These are phyloP conservation scores for Brachyhypopomus occidentalis DNA, from an alignment of 2,113 vertebrate genomes.

Conservation along the genomic window DNA sequence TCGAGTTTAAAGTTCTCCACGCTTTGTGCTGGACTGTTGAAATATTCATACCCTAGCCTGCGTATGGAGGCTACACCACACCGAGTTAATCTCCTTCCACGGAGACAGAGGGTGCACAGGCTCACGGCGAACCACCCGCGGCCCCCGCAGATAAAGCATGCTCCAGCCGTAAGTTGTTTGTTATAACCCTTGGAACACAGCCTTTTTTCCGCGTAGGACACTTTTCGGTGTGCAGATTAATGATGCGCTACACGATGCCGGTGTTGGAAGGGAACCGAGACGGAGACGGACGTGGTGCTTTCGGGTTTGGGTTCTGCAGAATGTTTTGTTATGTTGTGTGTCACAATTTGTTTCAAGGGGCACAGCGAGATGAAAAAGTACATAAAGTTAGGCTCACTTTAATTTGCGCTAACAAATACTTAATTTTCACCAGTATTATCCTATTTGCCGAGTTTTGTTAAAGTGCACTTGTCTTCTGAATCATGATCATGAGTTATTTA, in stretches of 20 bases:
- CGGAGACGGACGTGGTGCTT: not conserved
- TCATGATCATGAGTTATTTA: constrained; percentile 42
- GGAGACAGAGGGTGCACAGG: constrained; percentile 35
- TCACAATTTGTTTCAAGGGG: not conserved
- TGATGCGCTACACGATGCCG: constrained; percentile 3
- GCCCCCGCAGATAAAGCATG: constrained; percentile 48
- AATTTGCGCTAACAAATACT: not conserved
- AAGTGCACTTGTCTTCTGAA: constrained; percentile 23
- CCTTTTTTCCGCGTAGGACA: constrained; percentile 18
- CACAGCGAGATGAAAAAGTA: not conserved
- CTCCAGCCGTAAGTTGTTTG: constrained; percentile 54
- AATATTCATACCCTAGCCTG: constrained; percentile 66
- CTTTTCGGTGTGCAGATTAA: constrained; percentile 26
- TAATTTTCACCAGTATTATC: not conserved
- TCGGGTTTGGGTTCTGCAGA: not conserved
- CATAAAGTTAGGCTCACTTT: constrained; percentile 4
- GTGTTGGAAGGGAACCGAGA: not conserved
- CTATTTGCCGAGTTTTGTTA: constrained; percentile 14
- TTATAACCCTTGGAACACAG: constrained; percentile 39
- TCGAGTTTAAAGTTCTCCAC: constrained; percentile 64
- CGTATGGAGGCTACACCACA: constrained; percentile 44
- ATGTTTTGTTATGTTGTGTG: not conserved
- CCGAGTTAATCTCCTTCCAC: constrained; percentile 49
- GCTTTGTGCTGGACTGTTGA: constrained; percentile 60
- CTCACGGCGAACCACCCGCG: constrained; percentile 36